phyloP scores from a whole-genome alignment of 1,140 invertebrate genomes.

The Potamilus streckersoni region DNA sequence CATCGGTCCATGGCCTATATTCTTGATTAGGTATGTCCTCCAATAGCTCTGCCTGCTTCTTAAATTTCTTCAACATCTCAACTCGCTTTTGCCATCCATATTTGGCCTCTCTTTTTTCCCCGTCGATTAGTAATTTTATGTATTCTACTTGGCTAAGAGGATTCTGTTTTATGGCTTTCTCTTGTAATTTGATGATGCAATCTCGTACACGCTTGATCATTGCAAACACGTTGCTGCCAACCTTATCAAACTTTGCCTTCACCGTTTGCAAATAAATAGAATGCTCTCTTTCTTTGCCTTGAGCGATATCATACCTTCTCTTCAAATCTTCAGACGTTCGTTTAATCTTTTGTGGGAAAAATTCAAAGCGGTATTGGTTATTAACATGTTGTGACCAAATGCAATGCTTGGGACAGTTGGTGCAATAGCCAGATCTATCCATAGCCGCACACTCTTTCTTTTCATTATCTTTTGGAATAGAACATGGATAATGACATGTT shows the following conservation, averaged over 20 bases:
- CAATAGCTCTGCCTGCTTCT: background rate
- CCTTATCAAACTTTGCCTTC: constrained; percentile 10
- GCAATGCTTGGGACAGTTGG: constrained; percentile 13
- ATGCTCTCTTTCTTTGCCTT: constrained; percentile 8
- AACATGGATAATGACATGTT: constrained; percentile 31
- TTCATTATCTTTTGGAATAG: constrained; percentile 1
- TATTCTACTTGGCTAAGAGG: constrained; percentile 17
- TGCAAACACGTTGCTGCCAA: background rate
- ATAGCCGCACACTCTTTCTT: constrained; percentile 10
- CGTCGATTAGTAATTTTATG: constrained; percentile 26
- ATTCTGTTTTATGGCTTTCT: constrained; percentile 26
- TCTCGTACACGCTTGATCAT: constrained; percentile 6
- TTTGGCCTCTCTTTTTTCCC: constrained; percentile 10
- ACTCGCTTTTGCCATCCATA: constrained; percentile 11
- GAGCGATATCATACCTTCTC: constrained; percentile 15
- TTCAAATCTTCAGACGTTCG: constrained; percentile 10
- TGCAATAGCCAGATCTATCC: constrained; percentile 12
- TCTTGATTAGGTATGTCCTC: too few species aligned
- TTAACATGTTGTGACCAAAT: constrained; percentile 18
- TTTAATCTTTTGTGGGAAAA: background rate
- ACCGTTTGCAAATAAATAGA: constrained; percentile 23
- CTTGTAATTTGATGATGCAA: constrained; percentile 15
- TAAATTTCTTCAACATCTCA: constrained; percentile 3
- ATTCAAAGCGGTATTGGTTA: constrained; percentile 12
- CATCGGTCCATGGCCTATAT: too few species aligned